Percentiles rank a stretch among this genome's conserved stretches.
These are phyloP conservation scores for Chelonus formosanus DNA, from an alignment of 2,888 invertebrate genomes.

Conservation along the genomic window DNA sequence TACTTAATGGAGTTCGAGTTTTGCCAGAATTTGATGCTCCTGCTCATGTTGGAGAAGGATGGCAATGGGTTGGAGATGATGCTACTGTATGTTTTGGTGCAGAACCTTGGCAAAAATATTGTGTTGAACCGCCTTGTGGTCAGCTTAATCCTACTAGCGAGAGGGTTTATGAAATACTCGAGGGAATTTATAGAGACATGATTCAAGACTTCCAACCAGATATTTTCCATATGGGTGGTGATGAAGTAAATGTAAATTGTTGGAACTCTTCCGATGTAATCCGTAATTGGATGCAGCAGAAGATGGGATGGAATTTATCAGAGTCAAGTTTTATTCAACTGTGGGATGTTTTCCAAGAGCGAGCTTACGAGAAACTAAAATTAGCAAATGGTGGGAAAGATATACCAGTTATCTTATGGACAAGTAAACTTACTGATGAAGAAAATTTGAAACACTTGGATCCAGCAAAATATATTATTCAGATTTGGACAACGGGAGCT, in stretches of 20 bases:
- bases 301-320: conserved; percentile 71
- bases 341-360: conserved; percentile 72
- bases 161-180: conserved; percentile 74
- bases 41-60: conserved; percentile 88
- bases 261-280: conserved; percentile 80
- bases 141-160: conserved; percentile 81
- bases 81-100: conserved; percentile 66
- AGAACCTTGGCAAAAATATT: conserved; percentile 77
- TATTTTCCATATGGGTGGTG: conserved; percentile 90
- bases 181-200: conserved; percentile 81
- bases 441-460: conserved; percentile 75
- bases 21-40: conserved; percentile 94
- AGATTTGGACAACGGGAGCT: conserved; percentile 79
- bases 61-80: conserved; percentile 70
- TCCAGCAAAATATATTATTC: conserved; percentile 81
- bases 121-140: conserved; percentile 87
- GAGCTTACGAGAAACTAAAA: conserved; percentile 70
- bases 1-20: conserved; percentile 82
- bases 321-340: conserved; percentile 60
- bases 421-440: conserved; percentile 78
- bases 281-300: conserved; percentile 72
- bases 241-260: conserved; percentile 77
- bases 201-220: conserved; percentile 76
- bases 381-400: conserved; percentile 67
- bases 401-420: conserved; percentile 80